Evolutionary conservation across 1,140 invertebrate species (phyloP), one percentile per base, ranked within the genome.

Genomic region (Elymnias hypermnestra): DNA sequence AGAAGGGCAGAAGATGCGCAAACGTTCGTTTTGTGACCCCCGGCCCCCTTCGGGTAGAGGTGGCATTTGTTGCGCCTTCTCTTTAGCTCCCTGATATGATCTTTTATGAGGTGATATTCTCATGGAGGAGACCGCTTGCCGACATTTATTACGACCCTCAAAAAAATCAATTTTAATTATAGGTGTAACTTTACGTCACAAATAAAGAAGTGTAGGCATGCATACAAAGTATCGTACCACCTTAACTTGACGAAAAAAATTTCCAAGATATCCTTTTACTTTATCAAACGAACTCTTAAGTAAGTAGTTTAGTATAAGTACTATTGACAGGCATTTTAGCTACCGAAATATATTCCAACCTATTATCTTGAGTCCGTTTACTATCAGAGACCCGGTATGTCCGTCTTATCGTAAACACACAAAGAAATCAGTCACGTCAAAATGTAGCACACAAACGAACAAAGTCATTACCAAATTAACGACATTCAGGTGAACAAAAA

Each of bases 381-480:
- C 67, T 84, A 84, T 84, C 81, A 65, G 66, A 60, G 47, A 70
- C 65, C 57, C 61, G 73, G 82, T 78, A 79, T 83, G 69, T 73
- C 55, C 54, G 51, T 53, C 70, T 83, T 85, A 85, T 85, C 82
- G 51, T 56, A 14, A 44, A 56, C 73, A 82, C 82, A 83, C 78
- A 71, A 57, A 66, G 41, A 65, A 66, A 71, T 54, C 47, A 49
- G 36, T 40, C 47, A 62, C 61, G 61, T 68, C 59, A 63, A 58
- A 68, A 72, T 60, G 55, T 68, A 43, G 47, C 77, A 79, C 77
- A 85, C 78, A 73, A 67, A 66, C 48, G 57, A 58, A 78, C 53
- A 63, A 67, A 77, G 69, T 72, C 75, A 85, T 85, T 85, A 83
- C 73, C 69, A 82, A 83, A 85, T 85, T 79, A 83, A 83, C 72